Evolutionary conservation across 2,888 invertebrate genomes (phyloP).

Genomic region (Mechanitis messenoides): DNA sequence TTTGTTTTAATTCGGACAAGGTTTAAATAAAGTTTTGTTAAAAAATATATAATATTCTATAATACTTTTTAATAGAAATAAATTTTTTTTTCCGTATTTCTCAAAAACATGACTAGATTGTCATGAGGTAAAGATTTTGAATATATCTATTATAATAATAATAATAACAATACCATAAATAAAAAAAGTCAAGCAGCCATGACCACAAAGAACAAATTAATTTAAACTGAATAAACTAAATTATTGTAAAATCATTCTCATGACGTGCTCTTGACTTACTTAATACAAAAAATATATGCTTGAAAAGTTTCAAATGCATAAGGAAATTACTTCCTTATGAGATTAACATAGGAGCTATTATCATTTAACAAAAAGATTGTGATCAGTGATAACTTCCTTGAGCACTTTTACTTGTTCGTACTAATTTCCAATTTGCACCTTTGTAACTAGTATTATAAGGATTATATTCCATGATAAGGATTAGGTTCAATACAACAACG

Average conservation of each 20-base stretch:
- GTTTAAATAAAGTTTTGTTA: too few relatives aligned
- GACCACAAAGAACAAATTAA: neutral
- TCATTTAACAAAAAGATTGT: neutral
- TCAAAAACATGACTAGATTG: too few relatives aligned
- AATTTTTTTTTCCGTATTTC: too few relatives aligned
- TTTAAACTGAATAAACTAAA: neutral
- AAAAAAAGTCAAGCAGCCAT: too few relatives aligned
- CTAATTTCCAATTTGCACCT: neutral
- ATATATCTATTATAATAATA: too few relatives aligned
- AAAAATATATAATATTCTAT: too few relatives aligned
- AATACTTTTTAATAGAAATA: too few relatives aligned
- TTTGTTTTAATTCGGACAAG: too few relatives aligned
- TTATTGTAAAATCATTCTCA: conserved; percentile 13
- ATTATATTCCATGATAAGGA: neutral
- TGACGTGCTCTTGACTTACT: conserved; percentile 24
- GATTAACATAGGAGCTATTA: neutral
- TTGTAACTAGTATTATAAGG: neutral
- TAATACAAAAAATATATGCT: conserved; percentile 14
- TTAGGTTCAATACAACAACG: too few relatives aligned
- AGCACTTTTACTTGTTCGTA: conserved; percentile 2
- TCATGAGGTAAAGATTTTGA: too few relatives aligned
- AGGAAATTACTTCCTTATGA: neutral
- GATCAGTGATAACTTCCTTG: neutral
- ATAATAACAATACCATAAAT: too few relatives aligned
- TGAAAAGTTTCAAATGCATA: neutral